A percentile compares a stretch with the other conserved stretches of the same genome.
These are phyloP conservation scores for Macaria notata DNA, from an alignment of 2,888 invertebrate species.

Conservation along the genomic window DNA sequence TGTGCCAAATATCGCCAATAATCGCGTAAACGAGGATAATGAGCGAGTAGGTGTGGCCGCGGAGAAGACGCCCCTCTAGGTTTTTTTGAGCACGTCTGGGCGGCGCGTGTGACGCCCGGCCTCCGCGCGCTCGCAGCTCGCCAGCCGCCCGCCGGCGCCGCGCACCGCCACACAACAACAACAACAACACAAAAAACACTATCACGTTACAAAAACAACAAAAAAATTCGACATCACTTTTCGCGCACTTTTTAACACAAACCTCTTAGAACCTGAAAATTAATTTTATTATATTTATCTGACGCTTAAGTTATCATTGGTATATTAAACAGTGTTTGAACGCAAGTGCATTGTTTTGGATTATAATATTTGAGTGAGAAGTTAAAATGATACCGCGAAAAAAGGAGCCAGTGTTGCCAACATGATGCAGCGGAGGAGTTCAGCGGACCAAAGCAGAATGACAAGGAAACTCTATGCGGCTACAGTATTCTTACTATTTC, in stretches of 20 bases:
- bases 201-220: constrained; percentile 28
- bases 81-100: constrained; percentile 76
- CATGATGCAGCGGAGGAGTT: constrained; percentile 63
- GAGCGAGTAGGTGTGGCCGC: constrained; percentile 76
- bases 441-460: constrained; percentile 67
- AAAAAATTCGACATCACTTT: constrained; percentile 14
- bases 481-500: constrained; percentile 64
- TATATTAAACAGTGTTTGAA: background rate
- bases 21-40: constrained; percentile 78
- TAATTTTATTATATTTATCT: no score
- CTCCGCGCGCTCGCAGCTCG: constrained; percentile 54
- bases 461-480: constrained; percentile 58
- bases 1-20: constrained; percentile 71
- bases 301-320: no score
- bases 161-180: constrained; percentile 55
- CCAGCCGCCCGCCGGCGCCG: constrained; percentile 65
- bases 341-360: constrained; percentile 42
- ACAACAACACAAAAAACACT: constrained; percentile 39
- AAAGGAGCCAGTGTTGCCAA: constrained; percentile 72
- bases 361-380: constrained; percentile 50
- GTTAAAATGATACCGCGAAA: constrained; percentile 68
- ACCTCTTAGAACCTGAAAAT: no score
- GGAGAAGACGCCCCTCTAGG: constrained; percentile 71
- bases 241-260: constrained; percentile 28
- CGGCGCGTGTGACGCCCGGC: constrained; percentile 45